Conservation (phyloP, 1,140 invertebrate species). For the Cydia amplana region DNA sequence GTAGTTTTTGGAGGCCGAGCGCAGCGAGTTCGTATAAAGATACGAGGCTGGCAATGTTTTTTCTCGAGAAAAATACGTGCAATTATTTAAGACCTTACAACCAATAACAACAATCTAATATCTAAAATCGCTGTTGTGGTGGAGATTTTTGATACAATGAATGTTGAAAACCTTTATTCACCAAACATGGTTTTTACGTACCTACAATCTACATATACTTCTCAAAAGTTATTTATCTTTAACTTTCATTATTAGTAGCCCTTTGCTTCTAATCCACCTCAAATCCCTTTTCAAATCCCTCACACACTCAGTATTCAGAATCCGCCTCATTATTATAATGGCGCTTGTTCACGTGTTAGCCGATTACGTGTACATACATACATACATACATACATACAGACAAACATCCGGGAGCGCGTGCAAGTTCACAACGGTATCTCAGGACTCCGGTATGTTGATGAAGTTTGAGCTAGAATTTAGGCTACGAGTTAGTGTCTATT, state of each 20-base stretch:
- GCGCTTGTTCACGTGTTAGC: slow-evolving; percentile 3
- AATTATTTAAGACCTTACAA: too few relatives aligned
- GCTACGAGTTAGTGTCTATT: neutral
- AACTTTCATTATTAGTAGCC: too few relatives aligned
- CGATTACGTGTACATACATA: slow-evolving; percentile 16
- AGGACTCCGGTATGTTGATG: slow-evolving; percentile 10
- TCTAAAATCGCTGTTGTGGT: too few relatives aligned
- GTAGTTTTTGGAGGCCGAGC: too few relatives aligned
- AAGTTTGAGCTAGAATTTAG: slow-evolving; percentile 14
- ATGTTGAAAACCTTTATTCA: too few relatives aligned
- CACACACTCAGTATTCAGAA: slow-evolving; percentile 15
- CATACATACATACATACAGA: slow-evolving; percentile 16
- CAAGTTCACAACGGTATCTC: slow-evolving; percentile 10
- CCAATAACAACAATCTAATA: too few relatives aligned
- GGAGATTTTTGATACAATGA: too few relatives aligned
- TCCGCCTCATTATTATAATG: slow-evolving; percentile 28
- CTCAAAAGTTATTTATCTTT: too few relatives aligned
- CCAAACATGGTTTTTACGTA: too few relatives aligned
- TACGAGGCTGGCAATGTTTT: neutral
- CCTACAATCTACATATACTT: too few relatives aligned
- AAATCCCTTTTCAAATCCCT: neutral
- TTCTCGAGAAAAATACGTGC: too few relatives aligned
- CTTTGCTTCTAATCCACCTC: neutral
- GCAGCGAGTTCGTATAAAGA: too few relatives aligned
- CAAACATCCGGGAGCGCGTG: slow-evolving; percentile 21